These are phyloP conservation scores for Hippolais icterina DNA, from an alignment of 2,113 vertebrate species.

Conservation along the genomic window DNA sequence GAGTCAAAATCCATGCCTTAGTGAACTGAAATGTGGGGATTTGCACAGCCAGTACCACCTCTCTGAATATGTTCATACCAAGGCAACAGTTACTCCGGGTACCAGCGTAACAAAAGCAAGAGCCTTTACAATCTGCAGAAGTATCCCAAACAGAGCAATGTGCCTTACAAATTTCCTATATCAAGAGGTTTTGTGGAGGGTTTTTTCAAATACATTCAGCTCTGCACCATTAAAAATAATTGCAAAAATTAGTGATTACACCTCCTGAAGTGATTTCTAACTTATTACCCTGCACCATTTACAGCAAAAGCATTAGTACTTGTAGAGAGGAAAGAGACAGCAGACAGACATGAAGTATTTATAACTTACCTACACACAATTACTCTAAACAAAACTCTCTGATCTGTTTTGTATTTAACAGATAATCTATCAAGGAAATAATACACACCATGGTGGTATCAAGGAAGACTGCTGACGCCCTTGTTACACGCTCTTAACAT, in stretches of 20 bases:
- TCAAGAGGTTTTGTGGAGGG: neutral
- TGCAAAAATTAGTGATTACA: neutral
- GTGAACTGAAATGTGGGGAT: neutral
- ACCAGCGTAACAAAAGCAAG: neutral
- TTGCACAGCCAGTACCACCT: neutral
- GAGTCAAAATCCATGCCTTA: neutral
- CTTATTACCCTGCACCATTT: neutral
- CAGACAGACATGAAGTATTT: neutral
- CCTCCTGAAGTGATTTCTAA: neutral
- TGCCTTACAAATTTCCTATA: neutral
- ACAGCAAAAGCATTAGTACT: neutral
- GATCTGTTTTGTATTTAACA: neutral
- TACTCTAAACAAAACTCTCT: neutral
- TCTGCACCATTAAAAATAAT: neutral
- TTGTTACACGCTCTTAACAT: neutral
- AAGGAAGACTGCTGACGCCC: neutral
- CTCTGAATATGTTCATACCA: neutral
- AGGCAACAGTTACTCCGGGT: neutral
- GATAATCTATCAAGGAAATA: neutral
- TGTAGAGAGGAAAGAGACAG: neutral
- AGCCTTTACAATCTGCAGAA: neutral
- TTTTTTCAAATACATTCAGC: neutral
- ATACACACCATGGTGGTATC: neutral
- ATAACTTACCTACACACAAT: neutral
- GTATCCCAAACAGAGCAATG: neutral